Evolutionary conservation across 2,113 vertebrate species (phyloP).

Genomic region (Opisthocomus hoazin): DNA sequence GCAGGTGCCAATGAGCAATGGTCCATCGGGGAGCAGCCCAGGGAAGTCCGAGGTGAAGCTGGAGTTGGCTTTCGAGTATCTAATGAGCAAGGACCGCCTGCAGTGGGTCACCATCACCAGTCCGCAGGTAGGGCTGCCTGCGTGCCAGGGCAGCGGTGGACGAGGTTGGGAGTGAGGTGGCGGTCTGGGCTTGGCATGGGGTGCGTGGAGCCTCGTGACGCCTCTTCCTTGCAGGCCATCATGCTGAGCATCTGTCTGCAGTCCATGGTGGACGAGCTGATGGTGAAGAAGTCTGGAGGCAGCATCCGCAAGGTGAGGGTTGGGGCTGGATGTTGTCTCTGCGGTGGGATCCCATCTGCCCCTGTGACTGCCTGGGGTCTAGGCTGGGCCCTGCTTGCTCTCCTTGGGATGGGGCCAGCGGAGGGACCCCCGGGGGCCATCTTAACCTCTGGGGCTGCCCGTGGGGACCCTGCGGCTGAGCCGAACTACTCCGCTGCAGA

Average conservation of each 20-base stretch:
- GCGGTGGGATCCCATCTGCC: not conserved
- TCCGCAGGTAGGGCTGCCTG: slow-evolving; percentile 81
- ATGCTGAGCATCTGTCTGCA: slow-evolving; percentile 99
- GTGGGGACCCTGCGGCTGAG: not conserved
- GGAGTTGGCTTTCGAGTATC: slow-evolving; percentile 96
- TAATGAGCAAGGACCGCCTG: slow-evolving; percentile 97
- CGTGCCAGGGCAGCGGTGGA: rapidly evolving
- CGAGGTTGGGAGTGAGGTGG: not conserved
- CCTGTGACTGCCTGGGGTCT: not conserved
- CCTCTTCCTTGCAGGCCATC: slow-evolving; percentile 82
- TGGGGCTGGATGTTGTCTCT: not conserved
- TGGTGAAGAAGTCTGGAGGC: slow-evolving; percentile 98
- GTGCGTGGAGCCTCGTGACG: rapidly evolving
- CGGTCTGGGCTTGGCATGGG: rapidly evolving
- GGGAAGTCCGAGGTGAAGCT: slow-evolving; percentile 90
- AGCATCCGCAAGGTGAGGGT: slow-evolving; percentile 91
- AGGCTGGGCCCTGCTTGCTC: not conserved
- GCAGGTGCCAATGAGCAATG: slow-evolving; percentile 87
- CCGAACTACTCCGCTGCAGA: slow-evolving; percentile 62
- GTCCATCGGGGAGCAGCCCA: slow-evolving; percentile 80
- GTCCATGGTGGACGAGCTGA: slow-evolving; percentile 97
- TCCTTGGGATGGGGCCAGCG: not conserved
- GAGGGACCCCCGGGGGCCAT: not conserved
- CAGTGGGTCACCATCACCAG: slow-evolving; percentile 99
- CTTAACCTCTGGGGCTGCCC: not conserved